A percentile compares a stretch with the other conserved stretches of the same genome.
Conservation (phyloP, 2,888 invertebrate species). For the Malacosoma neustria region DNA sequence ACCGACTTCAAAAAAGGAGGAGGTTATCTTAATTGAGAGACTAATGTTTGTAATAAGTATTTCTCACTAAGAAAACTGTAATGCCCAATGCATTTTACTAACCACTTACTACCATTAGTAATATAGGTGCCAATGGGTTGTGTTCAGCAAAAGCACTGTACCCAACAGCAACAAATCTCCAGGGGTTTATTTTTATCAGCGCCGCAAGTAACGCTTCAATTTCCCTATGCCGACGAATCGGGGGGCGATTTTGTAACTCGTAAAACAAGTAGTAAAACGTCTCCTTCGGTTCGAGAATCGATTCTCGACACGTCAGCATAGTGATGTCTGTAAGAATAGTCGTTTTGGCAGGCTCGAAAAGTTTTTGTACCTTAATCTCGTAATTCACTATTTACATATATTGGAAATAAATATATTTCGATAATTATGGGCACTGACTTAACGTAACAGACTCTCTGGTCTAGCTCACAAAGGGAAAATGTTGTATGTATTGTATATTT, state of each 20-base stretch:
- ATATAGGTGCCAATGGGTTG: conserved; percentile 16
- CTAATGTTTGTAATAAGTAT: too few species aligned
- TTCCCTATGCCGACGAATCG: conserved; percentile 35
- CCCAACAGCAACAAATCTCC: conserved; percentile 30
- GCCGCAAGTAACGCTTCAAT: conserved; percentile 21
- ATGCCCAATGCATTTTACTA: too few species aligned
- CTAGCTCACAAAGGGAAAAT: too few species aligned
- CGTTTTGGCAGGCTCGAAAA: neutral
- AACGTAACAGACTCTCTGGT: too few species aligned
- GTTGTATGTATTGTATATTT: too few species aligned
- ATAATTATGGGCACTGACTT: too few species aligned
- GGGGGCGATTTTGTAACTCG: conserved; percentile 39
- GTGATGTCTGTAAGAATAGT: conserved; percentile 10
- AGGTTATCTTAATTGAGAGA: too few species aligned
- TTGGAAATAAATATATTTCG: too few species aligned
- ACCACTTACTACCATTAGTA: conserved; percentile 20
- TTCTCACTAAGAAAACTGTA: too few species aligned
- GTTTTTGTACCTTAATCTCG: too few species aligned
- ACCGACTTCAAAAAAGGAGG: too few species aligned
- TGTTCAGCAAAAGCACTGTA: conserved; percentile 16
- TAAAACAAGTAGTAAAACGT: conserved; percentile 51
- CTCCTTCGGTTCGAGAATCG: conserved; percentile 43
- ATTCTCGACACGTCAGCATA: conserved; percentile 24
- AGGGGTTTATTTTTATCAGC: conserved; percentile 44
- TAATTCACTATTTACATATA: too few species aligned